Percentiles rank a stretch among this genome's conserved stretches.
Evolutionary conservation across 2,113 vertebrate species (phyloP).

Genomic region (Ploceus nigricollis): DNA sequence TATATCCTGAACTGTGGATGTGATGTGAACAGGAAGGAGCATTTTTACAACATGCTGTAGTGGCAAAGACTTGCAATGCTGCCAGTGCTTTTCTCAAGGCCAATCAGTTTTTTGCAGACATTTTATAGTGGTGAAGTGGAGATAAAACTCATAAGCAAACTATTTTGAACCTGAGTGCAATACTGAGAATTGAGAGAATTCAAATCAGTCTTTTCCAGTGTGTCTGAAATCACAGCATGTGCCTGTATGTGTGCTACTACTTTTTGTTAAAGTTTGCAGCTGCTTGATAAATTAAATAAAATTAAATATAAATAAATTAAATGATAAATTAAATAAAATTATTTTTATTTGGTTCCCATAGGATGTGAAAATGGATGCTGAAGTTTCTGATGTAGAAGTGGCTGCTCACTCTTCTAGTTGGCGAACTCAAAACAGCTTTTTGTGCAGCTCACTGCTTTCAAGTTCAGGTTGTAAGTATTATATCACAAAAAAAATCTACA

Average conservation of each 20-base stretch:
- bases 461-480: slow-evolving; percentile 80
- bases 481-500: not conserved
- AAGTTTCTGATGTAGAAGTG: slow-evolving; percentile 64
- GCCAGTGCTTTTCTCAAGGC: not conserved
- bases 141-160: not conserved
- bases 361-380: slow-evolving; percentile 77
- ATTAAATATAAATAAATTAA: no score
- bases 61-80: not conserved
- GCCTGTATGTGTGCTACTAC: not conserved
- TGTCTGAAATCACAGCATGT: not conserved
- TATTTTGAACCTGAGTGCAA: not conserved
- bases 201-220: not conserved
- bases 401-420: slow-evolving; percentile 75
- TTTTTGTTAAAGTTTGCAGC: not conserved
- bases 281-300: not conserved
- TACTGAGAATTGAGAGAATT: slow-evolving; percentile 1
- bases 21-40: not conserved
- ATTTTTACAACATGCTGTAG: not conserved
- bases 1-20: not conserved
- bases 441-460: slow-evolving; percentile 73
- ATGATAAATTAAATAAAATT: no score
- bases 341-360: slow-evolving; percentile 49
- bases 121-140: not conserved
- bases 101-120: not conserved
- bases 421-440: slow-evolving; percentile 59